Percentiles rank a stretch among this genome's conserved stretches.
Conservation (phyloP, 2,888 invertebrate species). For the Phytoseiulus persimilis region DNA sequence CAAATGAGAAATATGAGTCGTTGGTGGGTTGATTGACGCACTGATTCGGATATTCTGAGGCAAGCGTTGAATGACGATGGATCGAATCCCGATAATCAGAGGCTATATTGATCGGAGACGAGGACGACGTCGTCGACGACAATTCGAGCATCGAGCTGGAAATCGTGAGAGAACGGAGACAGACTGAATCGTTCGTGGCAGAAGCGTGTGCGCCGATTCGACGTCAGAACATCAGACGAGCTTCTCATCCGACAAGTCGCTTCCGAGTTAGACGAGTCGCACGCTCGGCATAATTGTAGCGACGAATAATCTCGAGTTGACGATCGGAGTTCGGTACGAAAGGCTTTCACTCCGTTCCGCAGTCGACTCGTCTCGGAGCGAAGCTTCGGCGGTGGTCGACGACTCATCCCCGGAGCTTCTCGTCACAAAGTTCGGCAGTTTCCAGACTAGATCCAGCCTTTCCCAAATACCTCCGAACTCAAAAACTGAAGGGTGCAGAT, state of each 20-base stretch:
- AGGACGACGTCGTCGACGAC: neutral
- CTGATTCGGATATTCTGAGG: too few species aligned
- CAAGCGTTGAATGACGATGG: too few species aligned
- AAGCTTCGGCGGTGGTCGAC: neutral
- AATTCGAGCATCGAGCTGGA: neutral
- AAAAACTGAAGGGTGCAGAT: too few species aligned
- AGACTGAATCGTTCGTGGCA: neutral
- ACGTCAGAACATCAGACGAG: neutral
- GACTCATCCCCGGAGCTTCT: neutral
- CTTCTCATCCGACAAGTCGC: neutral
- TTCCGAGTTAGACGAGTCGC: neutral
- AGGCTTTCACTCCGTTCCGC: neutral
- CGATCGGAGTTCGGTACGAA: neutral
- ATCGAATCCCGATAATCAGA: neutral
- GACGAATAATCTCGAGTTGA: neutral
- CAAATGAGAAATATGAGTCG: too few species aligned
- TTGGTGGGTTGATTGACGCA: too few species aligned
- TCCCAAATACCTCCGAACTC: too few species aligned
- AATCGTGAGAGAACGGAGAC: neutral
- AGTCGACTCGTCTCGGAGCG: neutral
- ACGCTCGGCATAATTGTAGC: neutral
- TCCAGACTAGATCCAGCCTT: neutral
- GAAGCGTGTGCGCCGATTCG: neutral
- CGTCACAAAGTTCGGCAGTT: neutral
- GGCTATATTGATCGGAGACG: neutral